Base-by-base conservation (phyloP, 1,140 invertebrate genomes). In the Stegodyphus mimosarum region DNA sequence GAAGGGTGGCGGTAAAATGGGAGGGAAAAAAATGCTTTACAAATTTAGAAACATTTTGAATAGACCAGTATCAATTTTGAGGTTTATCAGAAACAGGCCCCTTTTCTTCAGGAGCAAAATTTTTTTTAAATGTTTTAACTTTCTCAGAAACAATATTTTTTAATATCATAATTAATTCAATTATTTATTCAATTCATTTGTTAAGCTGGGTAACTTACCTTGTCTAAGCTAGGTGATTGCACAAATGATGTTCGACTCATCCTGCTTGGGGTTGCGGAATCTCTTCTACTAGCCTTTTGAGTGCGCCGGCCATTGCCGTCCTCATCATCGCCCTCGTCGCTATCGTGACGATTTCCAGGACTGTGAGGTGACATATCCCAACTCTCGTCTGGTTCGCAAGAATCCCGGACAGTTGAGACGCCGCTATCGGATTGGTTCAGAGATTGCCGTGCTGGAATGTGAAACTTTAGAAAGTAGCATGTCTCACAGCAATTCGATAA, bases 371-470 rank as follows among this genome's bases (percentile, higher is more conserved):
- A 74, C 11, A 66, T 17, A 33, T 83, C 81, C 71, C 72, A 75
- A 49, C 52, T 75, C 17, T 83, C 81, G 64, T 83, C 81, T 7
- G 72, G 70, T 48, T 83, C 81, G 0, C 60, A 60, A 4, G 81
- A 75, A 17, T 83, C 81, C 6, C 81, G 50, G 5, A 83, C 81
- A 2, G 81, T 83, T 4, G 72, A 74, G 0, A 77, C 83, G 0
- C 83, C 83, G n/a, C 83, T 85, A 66, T 85, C 83, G 0, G 83
- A 85, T 6, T 78, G 83, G 48, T 85, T 85, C 3, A 83, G 81
- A 9, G 81, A 83, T 48, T 55, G 77, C 6, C 67, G 66, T 6
- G 81, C 81, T 74, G 64, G 13, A 60, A 48, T 15, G 17, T 18
- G 60, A 33, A 63, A 52, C 11, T 6, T 60, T 60, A 11, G 9